These are phyloP conservation scores for Gallinago nigripennis DNA, from an alignment of 2,797 vertebrate genomes.

Conservation along the genomic window DNA sequence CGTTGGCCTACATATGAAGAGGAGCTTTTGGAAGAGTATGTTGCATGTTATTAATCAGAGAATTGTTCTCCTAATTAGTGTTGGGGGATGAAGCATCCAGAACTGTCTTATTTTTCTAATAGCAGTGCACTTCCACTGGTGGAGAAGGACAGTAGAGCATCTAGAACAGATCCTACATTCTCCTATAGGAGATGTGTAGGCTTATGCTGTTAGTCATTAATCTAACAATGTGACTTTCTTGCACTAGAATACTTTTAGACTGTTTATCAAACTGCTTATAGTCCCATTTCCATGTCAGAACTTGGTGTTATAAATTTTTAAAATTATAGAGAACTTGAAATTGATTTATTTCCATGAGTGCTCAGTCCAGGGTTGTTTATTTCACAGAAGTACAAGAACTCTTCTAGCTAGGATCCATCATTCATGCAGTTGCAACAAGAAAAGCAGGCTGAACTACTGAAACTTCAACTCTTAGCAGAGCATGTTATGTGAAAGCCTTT, in stretches of 20 bases:
- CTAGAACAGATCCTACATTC: not conserved
- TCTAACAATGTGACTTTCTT: not conserved
- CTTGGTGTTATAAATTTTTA: not conserved
- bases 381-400: constrained; percentile 1
- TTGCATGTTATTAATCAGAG: not conserved
- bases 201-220: not conserved
- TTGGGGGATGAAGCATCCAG: not conserved
- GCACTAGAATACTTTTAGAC: not conserved
- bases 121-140: not conserved
- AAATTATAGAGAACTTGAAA: not conserved
- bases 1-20: not conserved
- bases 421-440: not conserved
- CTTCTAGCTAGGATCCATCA: not conserved
- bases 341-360: not conserved
- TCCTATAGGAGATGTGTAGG: not conserved
- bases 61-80: not conserved
- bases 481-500: not conserved
- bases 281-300: not conserved
- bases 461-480: not conserved
- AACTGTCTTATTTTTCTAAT: not conserved
- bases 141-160: not conserved
- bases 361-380: not conserved
- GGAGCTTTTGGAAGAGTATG: not conserved
- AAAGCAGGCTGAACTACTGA: not conserved
- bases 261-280: not conserved